Conservation (phyloP, 2,797 vertebrate species). For the Paratrypauchen microcephalus region DNA sequence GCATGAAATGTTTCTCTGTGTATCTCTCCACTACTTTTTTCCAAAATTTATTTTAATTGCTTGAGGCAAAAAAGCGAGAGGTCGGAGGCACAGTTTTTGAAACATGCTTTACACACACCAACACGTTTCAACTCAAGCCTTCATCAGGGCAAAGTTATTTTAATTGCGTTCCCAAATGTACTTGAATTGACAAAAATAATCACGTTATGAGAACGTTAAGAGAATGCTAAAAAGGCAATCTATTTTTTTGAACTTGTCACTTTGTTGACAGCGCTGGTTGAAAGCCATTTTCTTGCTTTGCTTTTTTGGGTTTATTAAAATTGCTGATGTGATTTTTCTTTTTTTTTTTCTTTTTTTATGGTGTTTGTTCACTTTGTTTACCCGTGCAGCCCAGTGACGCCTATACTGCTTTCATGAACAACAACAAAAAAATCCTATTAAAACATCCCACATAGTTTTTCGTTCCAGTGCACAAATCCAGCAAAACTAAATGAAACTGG, state of each 20-base stretch:
- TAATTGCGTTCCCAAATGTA: not conserved
- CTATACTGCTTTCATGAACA: conserved; percentile 12
- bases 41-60: not conserved
- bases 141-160: not conserved
- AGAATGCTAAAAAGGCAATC: not conserved
- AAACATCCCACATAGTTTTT: conserved; percentile 15
- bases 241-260: not conserved
- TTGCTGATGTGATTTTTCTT: conserved; percentile 11
- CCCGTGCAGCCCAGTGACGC: not conserved
- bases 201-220: no score
- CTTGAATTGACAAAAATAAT: not conserved
- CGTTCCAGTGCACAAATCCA: conserved; percentile 5
- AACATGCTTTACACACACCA: no score
- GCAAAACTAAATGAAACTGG: conserved; percentile 9
- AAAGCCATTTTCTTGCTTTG: conserved; percentile 1
- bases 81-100: no score
- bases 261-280: not conserved
- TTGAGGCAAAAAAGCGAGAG: no score
- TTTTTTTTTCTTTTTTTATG: conserved; percentile 13
- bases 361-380: conserved; percentile 9
- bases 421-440: conserved; percentile 17
- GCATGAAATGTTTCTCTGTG: no score
- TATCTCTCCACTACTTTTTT: no score
- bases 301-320: conserved; percentile 5
- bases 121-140: no score